These are phyloP conservation scores for Catocala nupta DNA, from an alignment of 2,888 invertebrate species.

Conservation along the genomic window DNA sequence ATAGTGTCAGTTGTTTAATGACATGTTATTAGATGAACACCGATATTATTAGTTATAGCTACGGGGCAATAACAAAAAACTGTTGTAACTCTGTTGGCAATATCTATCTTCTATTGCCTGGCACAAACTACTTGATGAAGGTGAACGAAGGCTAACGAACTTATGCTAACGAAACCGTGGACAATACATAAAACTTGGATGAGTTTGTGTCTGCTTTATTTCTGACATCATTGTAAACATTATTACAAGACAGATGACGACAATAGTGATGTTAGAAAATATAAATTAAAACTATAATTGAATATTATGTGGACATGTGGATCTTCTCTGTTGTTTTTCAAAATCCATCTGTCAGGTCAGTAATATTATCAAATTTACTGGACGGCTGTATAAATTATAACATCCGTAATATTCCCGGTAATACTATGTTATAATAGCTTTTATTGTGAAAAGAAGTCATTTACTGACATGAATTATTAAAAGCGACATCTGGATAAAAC, in stretches of 20 bases:
- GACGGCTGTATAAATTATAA: slow-evolving; percentile 1
- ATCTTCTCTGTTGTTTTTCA: background rate
- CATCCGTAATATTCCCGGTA: background rate
- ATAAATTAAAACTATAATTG: background rate
- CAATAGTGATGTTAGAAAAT: background rate
- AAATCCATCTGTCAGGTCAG: background rate
- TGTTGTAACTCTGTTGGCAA: no score
- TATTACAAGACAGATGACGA: background rate
- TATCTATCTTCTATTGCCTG: no score
- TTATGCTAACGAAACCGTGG: no score
- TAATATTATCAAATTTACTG: background rate
- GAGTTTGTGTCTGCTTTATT: no score
- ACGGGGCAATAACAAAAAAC: no score
- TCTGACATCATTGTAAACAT: no score
- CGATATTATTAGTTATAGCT: no score
- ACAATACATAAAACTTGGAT: no score
- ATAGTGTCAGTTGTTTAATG: background rate
- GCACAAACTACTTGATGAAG: no score
- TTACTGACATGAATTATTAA: slow-evolving; percentile 36
- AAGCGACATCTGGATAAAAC: slow-evolving; percentile 18
- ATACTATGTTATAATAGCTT: background rate
- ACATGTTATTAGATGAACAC: background rate
- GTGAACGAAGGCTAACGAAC: no score
- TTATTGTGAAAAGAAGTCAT: background rate
- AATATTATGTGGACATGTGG: background rate